Evolutionary conservation across 2,113 vertebrate species (phyloP), one percentile per base, ranked within the genome.

Genomic region (Holacanthus passer): DNA sequence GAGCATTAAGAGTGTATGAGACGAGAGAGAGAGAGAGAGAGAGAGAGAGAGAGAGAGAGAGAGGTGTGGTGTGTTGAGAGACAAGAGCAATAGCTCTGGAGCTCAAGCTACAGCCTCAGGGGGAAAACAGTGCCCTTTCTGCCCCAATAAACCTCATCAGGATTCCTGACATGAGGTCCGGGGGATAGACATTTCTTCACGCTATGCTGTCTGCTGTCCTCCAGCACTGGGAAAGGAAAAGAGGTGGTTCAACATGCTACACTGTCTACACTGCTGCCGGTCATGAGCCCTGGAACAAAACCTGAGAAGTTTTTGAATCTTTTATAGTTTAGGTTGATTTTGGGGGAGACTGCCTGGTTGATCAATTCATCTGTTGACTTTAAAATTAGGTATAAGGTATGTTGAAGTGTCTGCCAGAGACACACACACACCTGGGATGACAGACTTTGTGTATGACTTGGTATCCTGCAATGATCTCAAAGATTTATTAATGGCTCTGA

Each of bases 121-220:
- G 93, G 91, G 93, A 87, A 91, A 89, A 91, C 70, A 22, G 74
- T 92, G 92, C 90, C 90, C 90, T 94, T 95, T 95, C 94, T 95
- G 94, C 94, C 94, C 94, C 93, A 95, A 92, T 95, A 95, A 95
- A 90, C 93, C 89, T 91, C 92, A 92, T 93, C 90, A 85, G 90
- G 90, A 92, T 89, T 93, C 92, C 92, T 93, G 90, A 90, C 91
- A 90, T 83, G 82, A 91, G 81, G 79, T 88, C 89, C 66, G 41
- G 87, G 85, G 88, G 90, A 94, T 79, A 93, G 90, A 93, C 88
- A 91, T 92, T 93, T 94, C 91, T 93, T 94, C 90, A 93, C 88
- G 90, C 91, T 93, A 93, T 80, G 85, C 90, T 91, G 89, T 92
- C 90, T 87, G 85, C 87, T 88, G 78, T 92, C 88, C 88, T 86